These are phyloP conservation scores for Tor tambroides DNA, from an alignment of 2,113 vertebrate species.

Conservation along the genomic window DNA sequence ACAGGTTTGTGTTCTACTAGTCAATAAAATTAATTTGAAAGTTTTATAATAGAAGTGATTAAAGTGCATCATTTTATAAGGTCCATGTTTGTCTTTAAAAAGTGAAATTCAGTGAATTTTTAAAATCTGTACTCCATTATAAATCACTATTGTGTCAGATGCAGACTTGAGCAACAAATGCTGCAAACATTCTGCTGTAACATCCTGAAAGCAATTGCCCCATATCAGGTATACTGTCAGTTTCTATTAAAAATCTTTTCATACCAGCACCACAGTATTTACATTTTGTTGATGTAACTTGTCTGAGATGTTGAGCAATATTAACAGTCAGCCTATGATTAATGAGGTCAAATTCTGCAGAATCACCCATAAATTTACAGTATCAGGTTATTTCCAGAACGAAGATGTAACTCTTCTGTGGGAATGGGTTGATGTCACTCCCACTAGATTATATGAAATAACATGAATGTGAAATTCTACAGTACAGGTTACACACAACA, in stretches of 20 bases:
- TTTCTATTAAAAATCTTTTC: neutral
- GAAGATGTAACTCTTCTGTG: neutral
- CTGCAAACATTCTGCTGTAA: slow-evolving; percentile 43
- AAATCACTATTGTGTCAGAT: slow-evolving; percentile 1
- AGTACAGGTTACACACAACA: neutral
- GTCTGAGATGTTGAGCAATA: neutral
- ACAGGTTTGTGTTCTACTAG: neutral
- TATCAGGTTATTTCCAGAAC: neutral
- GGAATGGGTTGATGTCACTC: neutral
- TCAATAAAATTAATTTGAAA: neutral
- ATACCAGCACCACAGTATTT: neutral
- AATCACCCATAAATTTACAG: neutral
- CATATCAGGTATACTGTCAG: slow-evolving; percentile 39
- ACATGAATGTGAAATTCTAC: neutral
- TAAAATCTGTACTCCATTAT: neutral
- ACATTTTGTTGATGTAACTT: neutral
- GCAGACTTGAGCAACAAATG: slow-evolving; percentile 33
- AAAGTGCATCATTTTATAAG: neutral
- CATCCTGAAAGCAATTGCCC: slow-evolving; percentile 21
- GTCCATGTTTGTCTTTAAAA: no score
- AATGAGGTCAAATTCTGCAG: neutral
- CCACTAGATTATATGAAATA: neutral
- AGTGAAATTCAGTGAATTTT: no score
- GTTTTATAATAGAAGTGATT: neutral
- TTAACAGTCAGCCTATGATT: neutral